Evolutionary conservation across 2,888 invertebrate genomes (phyloP).

Genomic region (Aethes cnicana): DNA sequence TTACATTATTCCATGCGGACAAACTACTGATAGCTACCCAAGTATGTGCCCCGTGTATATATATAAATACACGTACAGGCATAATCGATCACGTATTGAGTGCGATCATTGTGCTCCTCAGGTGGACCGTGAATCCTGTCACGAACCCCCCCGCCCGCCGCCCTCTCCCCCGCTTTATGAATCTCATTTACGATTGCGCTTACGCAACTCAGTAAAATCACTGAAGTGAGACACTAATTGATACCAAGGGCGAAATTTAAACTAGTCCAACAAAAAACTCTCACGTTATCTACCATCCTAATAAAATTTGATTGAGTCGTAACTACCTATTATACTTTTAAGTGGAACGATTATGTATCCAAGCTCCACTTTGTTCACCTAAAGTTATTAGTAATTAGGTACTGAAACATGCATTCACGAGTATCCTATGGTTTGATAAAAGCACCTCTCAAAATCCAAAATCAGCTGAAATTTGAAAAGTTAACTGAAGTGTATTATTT

Average conservation of each 20-base stretch:
- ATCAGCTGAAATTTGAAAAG: no score
- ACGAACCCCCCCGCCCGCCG: constrained; percentile 54
- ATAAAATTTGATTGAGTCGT: no score
- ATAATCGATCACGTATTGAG: constrained; percentile 81
- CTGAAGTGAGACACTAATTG: constrained; percentile 69
- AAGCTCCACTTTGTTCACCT: no score
- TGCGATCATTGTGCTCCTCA: constrained; percentile 75
- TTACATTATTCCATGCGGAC: constrained; percentile 19
- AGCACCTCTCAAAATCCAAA: no score
- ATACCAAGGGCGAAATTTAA: constrained; percentile 51
- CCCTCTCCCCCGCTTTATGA: constrained; percentile 53
- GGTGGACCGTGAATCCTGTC: constrained; percentile 81
- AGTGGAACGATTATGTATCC: no score
- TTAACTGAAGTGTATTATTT: neutral
- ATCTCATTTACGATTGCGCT: constrained; percentile 76
- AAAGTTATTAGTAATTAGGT: no score
- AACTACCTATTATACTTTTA: no score
- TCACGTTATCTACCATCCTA: no score
- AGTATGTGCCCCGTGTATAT: constrained; percentile 26
- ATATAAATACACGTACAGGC: constrained; percentile 59
- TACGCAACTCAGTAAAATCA: constrained; percentile 75
- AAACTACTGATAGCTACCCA: constrained; percentile 31
- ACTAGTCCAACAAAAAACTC: no score
- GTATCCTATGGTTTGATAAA: no score
- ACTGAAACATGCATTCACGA: no score